Percentiles rank a stretch among this genome's conserved stretches.
Conservation (phyloP, 1,140 invertebrate species). For the Globodera rostochiensis region DNA sequence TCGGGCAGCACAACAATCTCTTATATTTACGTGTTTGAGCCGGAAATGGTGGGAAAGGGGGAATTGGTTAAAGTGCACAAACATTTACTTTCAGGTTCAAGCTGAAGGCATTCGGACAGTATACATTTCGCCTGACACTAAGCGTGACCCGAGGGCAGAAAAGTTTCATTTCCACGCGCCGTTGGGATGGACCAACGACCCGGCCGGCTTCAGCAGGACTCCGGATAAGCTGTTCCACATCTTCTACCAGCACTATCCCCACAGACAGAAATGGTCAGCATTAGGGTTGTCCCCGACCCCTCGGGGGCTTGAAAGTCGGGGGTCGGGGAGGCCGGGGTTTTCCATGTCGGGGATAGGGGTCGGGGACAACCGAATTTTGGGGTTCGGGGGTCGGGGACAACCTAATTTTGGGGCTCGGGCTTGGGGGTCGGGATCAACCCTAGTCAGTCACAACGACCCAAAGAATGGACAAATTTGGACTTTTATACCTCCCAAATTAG, state of each 20-base stretch:
- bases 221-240: conserved; percentile 16
- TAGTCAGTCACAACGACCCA: too few relatives aligned
- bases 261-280: conserved; percentile 11
- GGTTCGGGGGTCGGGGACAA: too few relatives aligned
- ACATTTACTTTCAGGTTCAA: conserved; percentile 1
- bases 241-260: conserved; percentile 26
- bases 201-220: conserved; percentile 24
- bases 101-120: conserved; percentile 6
- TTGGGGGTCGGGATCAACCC: too few relatives aligned
- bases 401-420: too few relatives aligned
- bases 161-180: conserved; percentile 23
- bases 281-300: background rate
- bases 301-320: too few relatives aligned
- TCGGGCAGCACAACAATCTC: conserved; percentile 5
- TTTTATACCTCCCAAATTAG: too few relatives aligned
- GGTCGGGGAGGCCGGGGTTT: too few relatives aligned
- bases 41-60: conserved; percentile 7
- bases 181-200: conserved; percentile 29
- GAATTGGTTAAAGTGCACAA: too few relatives aligned
- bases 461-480: too few relatives aligned
- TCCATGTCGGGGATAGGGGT: too few relatives aligned
- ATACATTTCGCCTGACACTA: conserved; percentile 10
- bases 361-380: too few relatives aligned
- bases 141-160: background rate
- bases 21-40: conserved; percentile 25